Base-by-base conservation (phyloP, 2,888 invertebrate genomes). In the Himalopsyche kuldschensis region DNA sequence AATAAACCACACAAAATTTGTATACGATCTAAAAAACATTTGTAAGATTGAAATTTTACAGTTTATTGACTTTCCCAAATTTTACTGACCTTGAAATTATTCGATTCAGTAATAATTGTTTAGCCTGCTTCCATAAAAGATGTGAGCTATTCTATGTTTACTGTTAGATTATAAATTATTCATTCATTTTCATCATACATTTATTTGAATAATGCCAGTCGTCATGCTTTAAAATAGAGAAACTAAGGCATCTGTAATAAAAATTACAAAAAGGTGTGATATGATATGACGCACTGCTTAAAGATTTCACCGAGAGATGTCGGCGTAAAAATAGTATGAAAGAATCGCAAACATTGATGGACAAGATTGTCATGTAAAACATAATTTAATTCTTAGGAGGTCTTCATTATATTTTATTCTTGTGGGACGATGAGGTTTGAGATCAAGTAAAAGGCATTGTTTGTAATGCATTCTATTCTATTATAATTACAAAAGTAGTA, bases 131-230 rank as follows among this genome's bases (percentile, higher is more conserved):
- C 78, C 75, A 46, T 63, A 55, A 69, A 31, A 81, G 48, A 82
- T 78, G 78, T 78, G 41, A 69, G 82, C 30, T 69, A 82, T 69
- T 78, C 69, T 69, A 55, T 77, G 55, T 81, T 76, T 80, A 85
- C 85, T 83, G 83, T 82, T 81, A 84, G 46, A 63, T 46, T 76
- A 85, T 85, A 83, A 85, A 84, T 85, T 69, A 85, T 85, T 85
- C 84, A n/a, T n/a, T n/a, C n/a, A n/a, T n/a, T n/a, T n/a, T n/a
- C n/a, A n/a, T n/a, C n/a, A 85, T 85, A 46, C 30, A 24, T 41
- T 77, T 80, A 84, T 84, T 81, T 85, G 80, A 35, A 47, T 78
- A 82, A 84, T 84, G 82, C 83, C 83, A 83, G 80, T 75, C 83
- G 81, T 80, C 83, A 80, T 80, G 76, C 55, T 78, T 85, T 69